Evolutionary conservation across 2,888 invertebrate species (phyloP), one percentile per base, ranked within the genome.

Genomic region (Drosophila acutilabella): DNA sequence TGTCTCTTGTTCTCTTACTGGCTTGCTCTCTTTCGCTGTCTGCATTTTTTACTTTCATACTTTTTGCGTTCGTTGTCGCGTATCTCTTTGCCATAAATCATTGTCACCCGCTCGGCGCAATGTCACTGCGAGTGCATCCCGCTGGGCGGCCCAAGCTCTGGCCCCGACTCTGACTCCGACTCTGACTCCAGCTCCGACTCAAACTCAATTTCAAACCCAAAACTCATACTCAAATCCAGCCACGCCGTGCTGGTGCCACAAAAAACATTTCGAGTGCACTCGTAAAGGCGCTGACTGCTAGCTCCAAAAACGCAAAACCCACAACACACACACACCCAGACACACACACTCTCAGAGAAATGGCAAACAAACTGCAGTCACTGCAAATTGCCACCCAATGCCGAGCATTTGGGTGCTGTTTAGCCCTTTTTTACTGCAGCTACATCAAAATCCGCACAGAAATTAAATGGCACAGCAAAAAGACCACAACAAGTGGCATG

Each of bases 71-170:
- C 74, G 81, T 89, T 89, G 90, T 90, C 90, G 90, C 86, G 79
- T 91, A 91, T 91, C 90, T 91, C 82, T 81, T 88, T 80, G 88
- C 84, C 82, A 91, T 91, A 91, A 91, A 91, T 91, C 91, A 91
- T 91, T 91, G 91, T 90, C 91, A 90, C 89, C 88, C 90, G 90
- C 90, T 86, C 78, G 82, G 86, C 81, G 89, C 89, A 89, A 90
- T 90, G 90, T 91, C 90, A 90, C 85, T 89, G 83, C 75, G 83
- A 89, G 84, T 74, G 85, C 90, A 75, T 83, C 90, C 90, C 85
- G 90, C 90, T 90, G 90, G 80, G 90, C 80, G 76, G 62, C 75
- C 61, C 66, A 64, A 64, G 66, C 66, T 60, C 74, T 33, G 60
- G 54, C 65, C 56, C 68, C 47, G 47, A 26, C 56, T 52, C 65